Evolutionary conservation across 2,888 invertebrate genomes (phyloP), one percentile per base, ranked within the genome.

Genomic region (Caenorhabditis parvicauda): DNA sequence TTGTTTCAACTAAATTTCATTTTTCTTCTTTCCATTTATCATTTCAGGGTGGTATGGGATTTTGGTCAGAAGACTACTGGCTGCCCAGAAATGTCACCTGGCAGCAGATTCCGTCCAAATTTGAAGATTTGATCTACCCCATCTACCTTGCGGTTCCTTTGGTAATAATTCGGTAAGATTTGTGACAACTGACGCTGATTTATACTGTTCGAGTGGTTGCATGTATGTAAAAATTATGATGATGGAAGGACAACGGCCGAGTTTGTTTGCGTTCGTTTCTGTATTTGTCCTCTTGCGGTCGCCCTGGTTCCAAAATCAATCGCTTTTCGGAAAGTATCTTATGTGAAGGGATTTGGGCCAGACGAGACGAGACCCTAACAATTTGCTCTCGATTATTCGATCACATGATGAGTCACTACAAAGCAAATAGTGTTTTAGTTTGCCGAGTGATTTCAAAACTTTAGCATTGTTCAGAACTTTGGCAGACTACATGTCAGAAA

Each of bases 21-120:
- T 17, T 14, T 17, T 43, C 22, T 43, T n/a, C 22, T 38, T 38
- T 38, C 6, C 4, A 38, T 38, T 35, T 14, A 35, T 14, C 4
- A 6, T 38, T 38, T 21, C 17, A 19, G 19, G 21, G 21, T 38
- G 19, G 22, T 21, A 62, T 62, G 62, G 62, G 56, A 22, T 54
- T 68, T 27, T 59, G 63, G 64, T 48, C 60, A 19, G 56, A 63
- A 45, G 49, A 44, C 27, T 59, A 57, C 44, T 74, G 77, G 77
- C 64, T 77, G 44, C 77, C 77, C 4, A 55, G 74, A 12, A 64
- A 70, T 44, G 68, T 71, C 22, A 54, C 65, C 1, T 77, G 76
- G 76, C 46, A 57, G 0, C 55, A 70, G 19, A 50, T 76, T 7
- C 76, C 76, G 25, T 52, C 74, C 5, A 61, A 68, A 24, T 64